Conservation (phyloP, 2,888 invertebrate species). For the Pollenia amentaria region DNA sequence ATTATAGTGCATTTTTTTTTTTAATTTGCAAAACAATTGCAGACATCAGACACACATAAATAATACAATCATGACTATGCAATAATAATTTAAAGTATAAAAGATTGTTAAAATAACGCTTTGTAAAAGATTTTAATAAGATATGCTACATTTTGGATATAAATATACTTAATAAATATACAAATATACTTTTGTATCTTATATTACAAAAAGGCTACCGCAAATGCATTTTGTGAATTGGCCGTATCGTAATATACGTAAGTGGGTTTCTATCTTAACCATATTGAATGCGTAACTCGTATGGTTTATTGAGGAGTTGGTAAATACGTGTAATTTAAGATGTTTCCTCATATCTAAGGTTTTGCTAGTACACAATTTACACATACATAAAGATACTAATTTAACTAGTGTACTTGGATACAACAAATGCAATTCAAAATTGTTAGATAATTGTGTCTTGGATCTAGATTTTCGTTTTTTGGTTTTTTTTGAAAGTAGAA, state of each 20-base stretch:
- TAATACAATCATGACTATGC: background rate
- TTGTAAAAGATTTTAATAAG: background rate
- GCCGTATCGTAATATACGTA: background rate
- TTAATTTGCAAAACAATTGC: slow-evolving; percentile 41
- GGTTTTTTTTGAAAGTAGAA: background rate
- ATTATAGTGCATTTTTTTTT: background rate
- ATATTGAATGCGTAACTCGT: slow-evolving; percentile 61
- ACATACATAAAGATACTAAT: background rate
- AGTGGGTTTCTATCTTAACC: slow-evolving; percentile 8
- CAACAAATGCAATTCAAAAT: background rate
- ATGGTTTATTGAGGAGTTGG: slow-evolving; percentile 41
- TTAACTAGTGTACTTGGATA: background rate
- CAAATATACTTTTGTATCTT: slow-evolving; percentile 28
- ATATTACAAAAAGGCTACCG: slow-evolving; percentile 69
- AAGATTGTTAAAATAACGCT: slow-evolving; percentile 16
- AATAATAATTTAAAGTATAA: slow-evolving; percentile 8
- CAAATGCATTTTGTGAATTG: background rate
- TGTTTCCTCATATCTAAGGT: slow-evolving; percentile 68
- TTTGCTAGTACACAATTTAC: slow-evolving; percentile 26
- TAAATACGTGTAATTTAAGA: slow-evolving; percentile 61
- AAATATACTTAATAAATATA: background rate
- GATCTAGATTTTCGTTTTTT: slow-evolving; percentile 4
- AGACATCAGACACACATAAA: background rate
- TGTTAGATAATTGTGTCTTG: slow-evolving; percentile 26
- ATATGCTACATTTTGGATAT: slow-evolving; percentile 1